Base-by-base conservation (phyloP, 2,113 vertebrate genomes). In the Morone chrysops region DNA sequence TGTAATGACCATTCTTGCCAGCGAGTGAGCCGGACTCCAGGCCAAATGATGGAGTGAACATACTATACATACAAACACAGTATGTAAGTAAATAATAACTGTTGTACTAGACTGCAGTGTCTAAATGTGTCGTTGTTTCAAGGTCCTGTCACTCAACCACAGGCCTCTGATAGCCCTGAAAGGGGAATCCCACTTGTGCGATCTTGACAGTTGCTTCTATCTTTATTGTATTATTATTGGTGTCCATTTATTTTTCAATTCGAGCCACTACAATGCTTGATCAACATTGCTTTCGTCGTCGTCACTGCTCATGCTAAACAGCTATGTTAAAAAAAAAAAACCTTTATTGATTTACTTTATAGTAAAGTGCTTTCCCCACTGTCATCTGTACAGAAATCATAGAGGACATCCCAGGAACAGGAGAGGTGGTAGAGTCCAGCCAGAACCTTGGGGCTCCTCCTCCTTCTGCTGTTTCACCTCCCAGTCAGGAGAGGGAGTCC, bases 401-500 rank as follows among this genome's bases (percentile, higher is more conserved):
- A 54, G 98, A 97, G 88, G 97, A 98, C 2, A 86, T 94, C 7
- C 93, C 86, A 0, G 95, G 93, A 20, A 91, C 94, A 69, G 91
- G 94, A 11, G 96, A 97, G 61, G 65, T 92, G 3, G 54, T 87
- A 25, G 97, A 97, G 17, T 73, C 90, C 54, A 50, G 12, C 84
- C 96, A 93, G 14, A 90, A 87, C 86, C 61, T 78, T 0, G 43
- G 66, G 0, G 79, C 85, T 63, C 87, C 94, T 65, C 87, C 94
- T 25, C 66, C 84, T 2, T 90, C 67, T 48, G 81, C 93, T 4
- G 57, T 94, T 70, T 91, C 81, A 0, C 83, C 95, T 65, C 91
- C 94, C 7, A 93, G 85, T 91, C 96, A 94, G 31, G 97, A 97
- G 87, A 95, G 95, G 89, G 98, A 96, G 75, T 86, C 94, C 1